phyloP scores from a whole-genome alignment of 2,797 vertebrate species.

The Nyctalus aviator region DNA sequence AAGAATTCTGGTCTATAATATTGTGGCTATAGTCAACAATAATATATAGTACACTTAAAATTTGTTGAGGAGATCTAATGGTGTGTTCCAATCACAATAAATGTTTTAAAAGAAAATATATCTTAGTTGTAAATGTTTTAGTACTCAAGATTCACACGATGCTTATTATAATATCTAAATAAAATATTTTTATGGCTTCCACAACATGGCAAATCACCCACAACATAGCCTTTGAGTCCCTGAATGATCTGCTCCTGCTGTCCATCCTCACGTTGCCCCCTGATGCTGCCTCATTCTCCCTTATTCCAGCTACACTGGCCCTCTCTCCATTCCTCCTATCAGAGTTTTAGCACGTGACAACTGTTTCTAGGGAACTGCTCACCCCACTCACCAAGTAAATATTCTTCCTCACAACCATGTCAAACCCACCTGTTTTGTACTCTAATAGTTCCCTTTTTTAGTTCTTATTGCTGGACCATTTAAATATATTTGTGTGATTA shows the following conservation, averaged over 20 bases:
- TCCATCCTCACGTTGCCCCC: not conserved
- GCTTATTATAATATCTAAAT: conserved; percentile 38
- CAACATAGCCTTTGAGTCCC: not conserved
- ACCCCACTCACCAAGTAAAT: not conserved
- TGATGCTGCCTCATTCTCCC: not conserved
- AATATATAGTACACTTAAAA: not conserved
- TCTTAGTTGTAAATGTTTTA: conserved; percentile 35
- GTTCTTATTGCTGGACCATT: not conserved
- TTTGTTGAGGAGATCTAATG: not conserved
- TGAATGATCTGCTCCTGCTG: not conserved
- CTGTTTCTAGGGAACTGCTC: not conserved
- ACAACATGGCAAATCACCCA: not conserved
- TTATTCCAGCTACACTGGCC: not conserved
- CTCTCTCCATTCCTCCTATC: not conserved
- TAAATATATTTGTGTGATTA: not conserved
- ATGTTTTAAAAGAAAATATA: not conserved
- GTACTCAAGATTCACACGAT: conserved; percentile 19
- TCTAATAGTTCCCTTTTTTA: not conserved
- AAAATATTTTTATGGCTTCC: conserved; percentile 42
- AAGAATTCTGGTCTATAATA: not conserved
- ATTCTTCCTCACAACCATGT: not conserved
- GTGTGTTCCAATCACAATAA: not conserved
- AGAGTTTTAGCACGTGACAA: not conserved
- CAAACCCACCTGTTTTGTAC: not conserved
- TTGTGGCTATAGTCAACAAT: not conserved